Percentiles rank a stretch among this genome's conserved stretches.
Conservation (phyloP, 2,113 vertebrate genomes). For the Porphyrio hochstetteri region DNA sequence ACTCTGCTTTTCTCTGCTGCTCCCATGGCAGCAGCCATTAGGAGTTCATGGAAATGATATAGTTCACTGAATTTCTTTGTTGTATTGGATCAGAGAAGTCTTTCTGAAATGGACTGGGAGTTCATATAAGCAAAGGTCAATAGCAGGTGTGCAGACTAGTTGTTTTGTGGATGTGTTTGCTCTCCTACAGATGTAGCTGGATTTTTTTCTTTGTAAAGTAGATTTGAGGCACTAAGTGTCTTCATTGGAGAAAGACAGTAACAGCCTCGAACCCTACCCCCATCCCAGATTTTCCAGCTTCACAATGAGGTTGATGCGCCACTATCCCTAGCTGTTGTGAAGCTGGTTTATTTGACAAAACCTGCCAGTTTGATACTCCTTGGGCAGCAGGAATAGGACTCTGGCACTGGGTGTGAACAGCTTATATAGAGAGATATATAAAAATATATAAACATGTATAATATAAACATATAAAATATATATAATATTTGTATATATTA, state of each 20-base stretch:
- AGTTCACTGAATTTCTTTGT: neutral
- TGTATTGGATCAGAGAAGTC: neutral
- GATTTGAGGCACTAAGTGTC: neutral
- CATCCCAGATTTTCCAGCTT: neutral
- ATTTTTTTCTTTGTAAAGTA: neutral
- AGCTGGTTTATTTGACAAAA: neutral
- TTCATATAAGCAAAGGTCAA: neutral
- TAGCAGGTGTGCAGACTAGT: neutral
- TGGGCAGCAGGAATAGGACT: neutral
- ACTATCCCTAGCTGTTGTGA: neutral
- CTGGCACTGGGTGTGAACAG: neutral
- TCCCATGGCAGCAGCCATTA: neutral
- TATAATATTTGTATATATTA: too few species aligned
- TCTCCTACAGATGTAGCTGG: neutral
- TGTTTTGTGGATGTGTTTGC: neutral
- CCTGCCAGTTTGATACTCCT: neutral
- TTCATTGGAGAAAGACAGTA: neutral
- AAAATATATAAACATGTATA: too few species aligned
- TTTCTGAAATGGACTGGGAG: neutral
- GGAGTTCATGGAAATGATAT: neutral
- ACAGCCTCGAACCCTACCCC: neutral
- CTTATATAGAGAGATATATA: neutral
- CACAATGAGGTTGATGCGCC: neutral
- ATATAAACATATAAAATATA: too few species aligned
- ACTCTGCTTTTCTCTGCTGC: neutral